phyloP scores from a whole-genome alignment of 2,113 vertebrate genomes.

The Rutilus rutilus region DNA sequence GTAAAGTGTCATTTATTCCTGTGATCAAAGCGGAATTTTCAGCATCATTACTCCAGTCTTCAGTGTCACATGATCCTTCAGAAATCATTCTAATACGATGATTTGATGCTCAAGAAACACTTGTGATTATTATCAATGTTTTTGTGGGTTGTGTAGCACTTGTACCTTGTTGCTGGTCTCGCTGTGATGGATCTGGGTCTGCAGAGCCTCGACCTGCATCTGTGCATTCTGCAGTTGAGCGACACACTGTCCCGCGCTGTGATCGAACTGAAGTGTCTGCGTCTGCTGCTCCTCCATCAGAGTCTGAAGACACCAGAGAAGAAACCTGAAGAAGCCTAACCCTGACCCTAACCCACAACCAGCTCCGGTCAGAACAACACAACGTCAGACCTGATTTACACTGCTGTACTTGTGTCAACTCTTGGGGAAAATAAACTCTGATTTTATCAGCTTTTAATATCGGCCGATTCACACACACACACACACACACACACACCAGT shows the following conservation, averaged over 20 bases:
- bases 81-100: no score
- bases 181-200: conserved; percentile 82
- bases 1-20: no score
- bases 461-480: background rate
- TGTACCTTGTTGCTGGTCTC: conserved; percentile 87
- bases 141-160: background rate
- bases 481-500: no score
- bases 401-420: background rate
- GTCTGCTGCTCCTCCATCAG: conserved; percentile 80
- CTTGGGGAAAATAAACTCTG: background rate
- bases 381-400: background rate
- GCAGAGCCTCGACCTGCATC: conserved; percentile 82
- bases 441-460: background rate
- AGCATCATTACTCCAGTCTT: no score
- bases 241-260: conserved; percentile 72
- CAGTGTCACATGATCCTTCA: no score
- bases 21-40: no score
- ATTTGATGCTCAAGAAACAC: no score
- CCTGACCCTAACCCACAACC: background rate
- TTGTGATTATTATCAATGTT: no score
- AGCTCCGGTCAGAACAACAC: background rate
- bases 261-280: conserved; percentile 74
- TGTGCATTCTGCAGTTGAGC: conserved; percentile 78
- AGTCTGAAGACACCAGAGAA: conserved; percentile 61
- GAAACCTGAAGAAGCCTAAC: no score